Evolutionary conservation across 2,113 vertebrate genomes (phyloP).

Genomic region (Protobothrops mucrosquamatus): DNA sequence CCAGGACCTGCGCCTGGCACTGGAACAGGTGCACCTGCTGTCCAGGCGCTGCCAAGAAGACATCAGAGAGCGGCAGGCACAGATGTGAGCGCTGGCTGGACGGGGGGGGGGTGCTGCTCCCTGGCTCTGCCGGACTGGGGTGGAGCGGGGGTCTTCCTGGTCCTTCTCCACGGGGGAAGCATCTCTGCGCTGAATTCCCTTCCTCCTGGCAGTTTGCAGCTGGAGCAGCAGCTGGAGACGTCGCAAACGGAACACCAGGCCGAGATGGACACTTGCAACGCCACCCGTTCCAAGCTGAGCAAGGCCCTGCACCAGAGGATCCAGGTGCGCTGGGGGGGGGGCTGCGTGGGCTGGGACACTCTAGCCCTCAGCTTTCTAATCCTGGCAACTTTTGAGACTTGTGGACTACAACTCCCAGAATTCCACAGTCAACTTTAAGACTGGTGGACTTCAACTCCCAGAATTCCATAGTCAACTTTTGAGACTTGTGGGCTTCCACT

Average conservation of each 20-base stretch:
- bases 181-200: background rate
- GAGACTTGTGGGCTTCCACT: too few species aligned
- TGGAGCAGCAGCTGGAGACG: constrained; percentile 55
- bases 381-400: too few species aligned
- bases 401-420: too few species aligned
- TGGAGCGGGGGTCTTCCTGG: background rate
- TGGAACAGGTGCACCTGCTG: constrained; percentile 51
- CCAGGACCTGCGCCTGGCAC: constrained; percentile 49
- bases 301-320: constrained; percentile 59
- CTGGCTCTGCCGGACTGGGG: too few species aligned
- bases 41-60: constrained; percentile 58
- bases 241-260: constrained; percentile 39
- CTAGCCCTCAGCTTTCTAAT: background rate
- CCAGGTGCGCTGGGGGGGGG: constrained; percentile 59
- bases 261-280: constrained; percentile 46
- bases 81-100: too few species aligned
- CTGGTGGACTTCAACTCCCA: too few species aligned
- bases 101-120: too few species aligned
- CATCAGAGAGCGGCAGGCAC: too few species aligned
- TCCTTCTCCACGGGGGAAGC: background rate
- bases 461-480: too few species aligned
- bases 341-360: background rate
- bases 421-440: background rate
- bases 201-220: constrained; percentile 51
- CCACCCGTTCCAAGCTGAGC: constrained; percentile 61